These are phyloP conservation scores for Schizaphis graminum DNA, from an alignment of 2,888 invertebrate species.

Conservation along the genomic window DNA sequence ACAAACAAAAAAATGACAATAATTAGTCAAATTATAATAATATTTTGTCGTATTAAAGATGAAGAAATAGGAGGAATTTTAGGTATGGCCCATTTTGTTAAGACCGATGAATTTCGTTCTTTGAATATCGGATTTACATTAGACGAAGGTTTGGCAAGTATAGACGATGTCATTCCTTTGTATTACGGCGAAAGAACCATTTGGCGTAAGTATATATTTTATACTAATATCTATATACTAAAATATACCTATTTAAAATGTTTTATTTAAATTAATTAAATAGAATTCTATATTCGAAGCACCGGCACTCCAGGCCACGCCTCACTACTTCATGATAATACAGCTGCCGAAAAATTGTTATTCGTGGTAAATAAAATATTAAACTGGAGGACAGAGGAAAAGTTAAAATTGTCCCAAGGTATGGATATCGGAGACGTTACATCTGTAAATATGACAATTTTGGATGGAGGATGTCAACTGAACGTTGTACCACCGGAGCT, in stretches of 20 bases:
- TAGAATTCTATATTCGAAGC: conserved; percentile 64
- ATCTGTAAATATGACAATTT: conserved; percentile 85
- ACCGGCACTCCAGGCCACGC: conserved; percentile 89
- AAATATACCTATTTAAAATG: background rate
- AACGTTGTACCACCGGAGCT: conserved; percentile 92
- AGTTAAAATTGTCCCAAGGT: conserved; percentile 78
- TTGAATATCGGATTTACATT: conserved; percentile 87
- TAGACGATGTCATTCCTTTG: conserved; percentile 77
- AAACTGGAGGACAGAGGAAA: conserved; percentile 78
- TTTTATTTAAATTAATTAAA: background rate
- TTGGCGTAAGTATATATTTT: conserved; percentile 80
- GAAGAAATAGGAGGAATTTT: conserved; percentile 89
- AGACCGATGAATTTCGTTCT: conserved; percentile 79
- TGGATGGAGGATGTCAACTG: conserved; percentile 84
- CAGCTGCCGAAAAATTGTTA: conserved; percentile 86
- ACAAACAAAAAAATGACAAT: background rate
- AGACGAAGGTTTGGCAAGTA: conserved; percentile 88
- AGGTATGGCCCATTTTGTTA: conserved; percentile 85
- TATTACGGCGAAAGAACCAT: conserved; percentile 84
- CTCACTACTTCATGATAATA: conserved; percentile 83
- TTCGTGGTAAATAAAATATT: conserved; percentile 82
- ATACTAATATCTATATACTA: background rate
- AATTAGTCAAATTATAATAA: background rate
- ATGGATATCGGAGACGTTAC: conserved; percentile 87
- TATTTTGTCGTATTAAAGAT: conserved; percentile 74